Percentiles rank a stretch among this genome's conserved stretches.
Conservation (phyloP, 2,113 vertebrate species). For the Gavia stellata region DNA sequence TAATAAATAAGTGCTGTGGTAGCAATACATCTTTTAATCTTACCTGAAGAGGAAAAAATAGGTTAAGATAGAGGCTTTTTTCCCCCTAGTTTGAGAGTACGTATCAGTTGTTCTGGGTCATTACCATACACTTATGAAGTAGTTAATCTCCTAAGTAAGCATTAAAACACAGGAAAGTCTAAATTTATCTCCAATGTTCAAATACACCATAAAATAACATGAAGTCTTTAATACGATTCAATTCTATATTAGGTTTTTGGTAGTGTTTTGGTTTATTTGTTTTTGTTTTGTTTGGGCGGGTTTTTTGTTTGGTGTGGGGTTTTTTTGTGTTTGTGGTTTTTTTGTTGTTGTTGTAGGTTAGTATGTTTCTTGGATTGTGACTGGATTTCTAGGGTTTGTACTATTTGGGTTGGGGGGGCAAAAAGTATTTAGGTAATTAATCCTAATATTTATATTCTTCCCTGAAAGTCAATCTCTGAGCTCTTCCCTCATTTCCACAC, state of each 20-base stretch:
- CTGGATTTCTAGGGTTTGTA: not conserved
- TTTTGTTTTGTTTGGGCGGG: too few relatives aligned
- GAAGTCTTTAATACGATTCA: not conserved
- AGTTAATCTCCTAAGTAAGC: not conserved
- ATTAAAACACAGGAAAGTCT: not conserved
- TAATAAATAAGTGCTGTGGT: not conserved
- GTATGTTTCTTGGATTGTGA: not conserved
- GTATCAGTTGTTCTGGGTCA: not conserved
- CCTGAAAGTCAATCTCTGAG: not conserved
- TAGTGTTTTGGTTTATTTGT: not conserved
- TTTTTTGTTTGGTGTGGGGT: not conserved
- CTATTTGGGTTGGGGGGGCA: rapidly evolving
- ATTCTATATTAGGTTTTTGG: rapidly evolving
- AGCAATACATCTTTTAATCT: not conserved
- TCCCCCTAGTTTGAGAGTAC: not conserved
- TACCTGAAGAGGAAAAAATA: not conserved
- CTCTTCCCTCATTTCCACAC: not conserved
- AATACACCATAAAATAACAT: not conserved
- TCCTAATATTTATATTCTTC: not conserved
- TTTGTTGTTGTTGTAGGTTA: too few relatives aligned
- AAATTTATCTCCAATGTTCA: not conserved
- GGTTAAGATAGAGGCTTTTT: not conserved
- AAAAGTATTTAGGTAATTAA: not conserved
- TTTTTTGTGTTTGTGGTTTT: not conserved
- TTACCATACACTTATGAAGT: not conserved